Evolutionary conservation across 1,140 invertebrate species (phyloP).

Genomic region (Zophobas atratus): DNA sequence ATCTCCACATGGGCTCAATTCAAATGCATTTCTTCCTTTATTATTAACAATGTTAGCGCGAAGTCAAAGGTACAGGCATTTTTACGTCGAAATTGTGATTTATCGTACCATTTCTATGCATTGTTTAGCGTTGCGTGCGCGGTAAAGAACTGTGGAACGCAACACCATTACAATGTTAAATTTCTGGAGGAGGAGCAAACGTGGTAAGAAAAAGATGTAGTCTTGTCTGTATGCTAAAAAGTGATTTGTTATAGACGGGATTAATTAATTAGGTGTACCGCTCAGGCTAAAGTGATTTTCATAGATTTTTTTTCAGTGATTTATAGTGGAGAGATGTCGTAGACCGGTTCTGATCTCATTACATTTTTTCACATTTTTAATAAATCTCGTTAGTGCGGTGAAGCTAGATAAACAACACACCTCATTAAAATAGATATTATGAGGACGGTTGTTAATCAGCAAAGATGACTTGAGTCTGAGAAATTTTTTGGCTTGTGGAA

Average conservation of each 20-base stretch:
- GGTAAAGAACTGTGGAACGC: constrained; percentile 55
- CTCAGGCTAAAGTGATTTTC: constrained; percentile 11
- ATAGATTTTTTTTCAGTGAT: not conserved
- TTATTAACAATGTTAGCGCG: constrained; percentile 15
- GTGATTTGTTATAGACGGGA: constrained; percentile 32
- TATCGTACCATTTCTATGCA: constrained; percentile 7
- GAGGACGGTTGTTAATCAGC: constrained; percentile 10
- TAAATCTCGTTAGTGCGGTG: constrained; percentile 33
- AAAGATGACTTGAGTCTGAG: constrained; percentile 18
- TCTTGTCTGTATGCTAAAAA: not conserved
- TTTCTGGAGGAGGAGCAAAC: too few species aligned
- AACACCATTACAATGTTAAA: not conserved
- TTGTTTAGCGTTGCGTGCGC: constrained; percentile 44
- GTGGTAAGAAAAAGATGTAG: too few species aligned
- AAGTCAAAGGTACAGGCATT: constrained; percentile 37
- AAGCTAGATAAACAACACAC: constrained; percentile 5
- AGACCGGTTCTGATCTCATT: constrained; percentile 35
- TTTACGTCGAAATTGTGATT: constrained; percentile 31
- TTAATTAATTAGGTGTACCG: constrained; percentile 22
- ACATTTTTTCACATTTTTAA: constrained; percentile 20
- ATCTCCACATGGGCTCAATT: constrained; percentile 45
- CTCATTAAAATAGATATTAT: constrained; percentile 27
- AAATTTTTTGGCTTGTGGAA: constrained; percentile 17
- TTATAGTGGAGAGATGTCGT: not conserved
- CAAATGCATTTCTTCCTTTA: constrained; percentile 44